Conservation (phyloP, 2,888 invertebrate genomes). For the Rhodophaea formosa region DNA sequence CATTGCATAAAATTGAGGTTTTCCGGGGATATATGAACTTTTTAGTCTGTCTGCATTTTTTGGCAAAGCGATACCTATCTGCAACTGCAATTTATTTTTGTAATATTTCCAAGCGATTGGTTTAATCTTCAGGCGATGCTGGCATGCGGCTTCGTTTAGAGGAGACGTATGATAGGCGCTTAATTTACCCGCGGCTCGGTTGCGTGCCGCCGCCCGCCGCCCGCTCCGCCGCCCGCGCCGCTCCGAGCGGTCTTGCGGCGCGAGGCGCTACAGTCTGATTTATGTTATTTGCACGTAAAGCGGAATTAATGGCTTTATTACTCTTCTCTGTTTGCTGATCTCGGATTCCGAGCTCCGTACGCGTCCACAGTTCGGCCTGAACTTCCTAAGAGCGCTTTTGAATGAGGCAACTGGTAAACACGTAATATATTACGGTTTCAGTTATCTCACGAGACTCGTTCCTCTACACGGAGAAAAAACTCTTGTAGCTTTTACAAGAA, state of each 20-base stretch:
- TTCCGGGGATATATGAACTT: too few relatives aligned
- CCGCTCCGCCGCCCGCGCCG: slow-evolving; percentile 25
- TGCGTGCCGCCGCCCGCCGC: slow-evolving; percentile 38
- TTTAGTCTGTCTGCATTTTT: neutral
- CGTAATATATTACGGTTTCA: slow-evolving; percentile 42
- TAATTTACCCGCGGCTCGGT: slow-evolving; percentile 62
- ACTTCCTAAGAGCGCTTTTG: slow-evolving; percentile 55
- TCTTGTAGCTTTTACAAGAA: too few relatives aligned
- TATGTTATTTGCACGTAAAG: slow-evolving; percentile 79
- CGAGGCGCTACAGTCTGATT: slow-evolving; percentile 73
- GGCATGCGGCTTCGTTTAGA: slow-evolving; percentile 44
- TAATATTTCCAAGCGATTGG: slow-evolving; percentile 39
- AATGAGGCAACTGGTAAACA: slow-evolving; percentile 57
- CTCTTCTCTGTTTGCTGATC: slow-evolving; percentile 75
- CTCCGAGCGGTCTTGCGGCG: slow-evolving; percentile 67
- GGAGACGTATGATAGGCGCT: slow-evolving; percentile 65
- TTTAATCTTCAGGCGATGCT: slow-evolving; percentile 51
- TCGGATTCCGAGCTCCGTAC: slow-evolving; percentile 54
- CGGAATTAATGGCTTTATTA: slow-evolving; percentile 80
- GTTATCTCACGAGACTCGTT: slow-evolving; percentile 37
- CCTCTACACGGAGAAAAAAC: too few relatives aligned
- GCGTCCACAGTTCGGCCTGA: slow-evolving; percentile 54
- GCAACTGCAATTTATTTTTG: slow-evolving; percentile 19
- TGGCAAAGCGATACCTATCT: neutral
- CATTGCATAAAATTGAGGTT: too few relatives aligned